Conservation (phyloP, 2,888 invertebrate genomes). For the Belgica antarctica region DNA sequence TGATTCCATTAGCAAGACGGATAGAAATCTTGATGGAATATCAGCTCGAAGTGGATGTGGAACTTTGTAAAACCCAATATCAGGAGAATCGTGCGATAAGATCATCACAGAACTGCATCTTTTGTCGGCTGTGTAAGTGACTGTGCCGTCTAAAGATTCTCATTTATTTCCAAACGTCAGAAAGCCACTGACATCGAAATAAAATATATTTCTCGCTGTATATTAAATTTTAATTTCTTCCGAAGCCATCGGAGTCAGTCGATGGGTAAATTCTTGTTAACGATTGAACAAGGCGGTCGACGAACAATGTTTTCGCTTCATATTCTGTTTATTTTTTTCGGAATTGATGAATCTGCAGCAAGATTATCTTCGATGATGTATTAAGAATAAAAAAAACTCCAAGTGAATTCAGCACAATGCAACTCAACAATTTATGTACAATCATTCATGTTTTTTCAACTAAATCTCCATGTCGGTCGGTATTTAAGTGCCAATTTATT, state of each 20-base stretch:
- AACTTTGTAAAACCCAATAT: no score
- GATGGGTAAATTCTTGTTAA: constrained; percentile 5
- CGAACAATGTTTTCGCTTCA: background rate
- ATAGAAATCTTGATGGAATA: constrained; percentile 34
- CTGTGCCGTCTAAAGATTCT: no score
- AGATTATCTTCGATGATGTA: constrained; percentile 41
- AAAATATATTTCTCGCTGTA: constrained; percentile 8
- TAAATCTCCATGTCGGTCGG: background rate
- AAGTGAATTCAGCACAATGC: constrained; percentile 12
- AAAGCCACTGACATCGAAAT: background rate
- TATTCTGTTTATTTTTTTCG: constrained; percentile 1
- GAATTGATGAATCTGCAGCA: constrained; percentile 35
- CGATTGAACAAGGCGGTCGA: background rate
- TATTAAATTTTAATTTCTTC: background rate
- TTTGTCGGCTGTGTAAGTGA: constrained; percentile 19
- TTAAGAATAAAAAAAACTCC: constrained; percentile 21
- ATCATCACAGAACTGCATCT: constrained; percentile 12
- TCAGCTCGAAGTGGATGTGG: background rate
- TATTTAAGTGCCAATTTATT: constrained; percentile 31
- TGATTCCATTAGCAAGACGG: constrained; percentile 29
- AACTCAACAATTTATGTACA: constrained; percentile 30
- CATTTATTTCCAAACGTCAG: constrained; percentile 32
- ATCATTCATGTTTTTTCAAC: constrained; percentile 19
- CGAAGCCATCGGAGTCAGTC: background rate
- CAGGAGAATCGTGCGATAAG: background rate